phyloP scores from a whole-genome alignment of 2,113 vertebrate genomes.

The Mastomys natalensis region DNA sequence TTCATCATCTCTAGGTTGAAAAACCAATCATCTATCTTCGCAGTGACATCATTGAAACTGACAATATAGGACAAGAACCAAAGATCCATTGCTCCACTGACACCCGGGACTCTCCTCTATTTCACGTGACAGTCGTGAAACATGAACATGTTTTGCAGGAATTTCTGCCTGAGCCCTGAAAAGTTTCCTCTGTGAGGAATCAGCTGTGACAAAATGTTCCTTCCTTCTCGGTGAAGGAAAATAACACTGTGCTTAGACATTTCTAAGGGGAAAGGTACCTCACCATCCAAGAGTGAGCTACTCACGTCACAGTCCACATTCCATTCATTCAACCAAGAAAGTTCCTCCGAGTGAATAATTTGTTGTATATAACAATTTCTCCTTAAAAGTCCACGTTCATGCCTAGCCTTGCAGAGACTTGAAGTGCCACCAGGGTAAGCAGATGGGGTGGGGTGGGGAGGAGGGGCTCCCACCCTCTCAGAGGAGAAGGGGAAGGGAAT shows the following conservation, averaged over 20 bases:
- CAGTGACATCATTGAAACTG: background rate
- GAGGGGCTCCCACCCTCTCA: too few relatives aligned
- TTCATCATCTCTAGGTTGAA: background rate
- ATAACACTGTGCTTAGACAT: background rate
- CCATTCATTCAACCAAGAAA: background rate
- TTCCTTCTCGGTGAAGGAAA: background rate
- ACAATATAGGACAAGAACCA: fast-evolving
- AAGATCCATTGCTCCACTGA: background rate
- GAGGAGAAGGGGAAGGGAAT: too few relatives aligned
- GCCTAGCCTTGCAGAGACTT: too few relatives aligned
- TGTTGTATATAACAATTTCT: background rate
- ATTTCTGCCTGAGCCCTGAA: background rate
- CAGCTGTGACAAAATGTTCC: background rate
- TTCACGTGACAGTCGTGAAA: background rate
- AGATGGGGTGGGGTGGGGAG: too few relatives aligned
- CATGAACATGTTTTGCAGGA: background rate
- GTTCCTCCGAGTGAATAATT: background rate
- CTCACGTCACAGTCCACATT: background rate
- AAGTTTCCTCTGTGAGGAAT: conserved; percentile 31
- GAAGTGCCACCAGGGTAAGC: too few relatives aligned
- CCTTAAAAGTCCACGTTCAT: background rate
- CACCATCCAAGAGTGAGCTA: background rate
- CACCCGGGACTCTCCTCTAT: background rate
- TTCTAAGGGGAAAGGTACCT: background rate
- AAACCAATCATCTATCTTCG: background rate